phyloP scores from a whole-genome alignment of 2,888 invertebrate genomes.

The Craniophora ligustri region DNA sequence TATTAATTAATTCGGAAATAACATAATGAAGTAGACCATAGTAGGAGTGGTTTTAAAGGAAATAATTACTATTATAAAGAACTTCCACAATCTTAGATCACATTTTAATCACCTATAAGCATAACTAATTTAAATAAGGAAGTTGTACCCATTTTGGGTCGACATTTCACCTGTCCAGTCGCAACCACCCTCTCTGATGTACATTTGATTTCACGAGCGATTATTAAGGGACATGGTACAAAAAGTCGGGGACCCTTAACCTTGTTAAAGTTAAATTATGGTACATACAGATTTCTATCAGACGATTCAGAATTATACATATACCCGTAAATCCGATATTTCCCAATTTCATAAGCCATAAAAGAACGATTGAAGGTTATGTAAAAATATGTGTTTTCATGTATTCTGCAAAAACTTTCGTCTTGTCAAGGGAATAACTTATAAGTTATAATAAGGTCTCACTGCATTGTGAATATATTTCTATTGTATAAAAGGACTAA shows the following conservation, averaged over 20 bases:
- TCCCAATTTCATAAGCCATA: slow-evolving; percentile 5
- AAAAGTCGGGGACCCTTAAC: slow-evolving; percentile 55
- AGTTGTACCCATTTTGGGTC: slow-evolving; percentile 46
- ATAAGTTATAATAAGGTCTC: no score
- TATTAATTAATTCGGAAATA: slow-evolving; percentile 32
- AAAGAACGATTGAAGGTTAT: not conserved
- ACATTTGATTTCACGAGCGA: slow-evolving; percentile 72
- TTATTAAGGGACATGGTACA: slow-evolving; percentile 59
- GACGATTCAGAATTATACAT: slow-evolving; percentile 15
- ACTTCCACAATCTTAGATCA: slow-evolving; percentile 47
- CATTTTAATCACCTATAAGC: slow-evolving; percentile 47
- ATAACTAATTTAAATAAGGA: slow-evolving; percentile 55
- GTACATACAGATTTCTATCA: slow-evolving; percentile 40
- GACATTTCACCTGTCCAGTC: slow-evolving; percentile 55
- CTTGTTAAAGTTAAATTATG: slow-evolving; percentile 41
- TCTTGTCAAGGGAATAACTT: no score
- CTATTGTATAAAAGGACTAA: no score
- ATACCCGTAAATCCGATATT: slow-evolving; percentile 15
- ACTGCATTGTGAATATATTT: no score
- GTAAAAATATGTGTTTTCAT: no score
- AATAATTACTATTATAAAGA: slow-evolving; percentile 39
- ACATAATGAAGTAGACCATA: slow-evolving; percentile 24
- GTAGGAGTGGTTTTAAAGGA: slow-evolving; percentile 6
- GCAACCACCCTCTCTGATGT: slow-evolving; percentile 43
- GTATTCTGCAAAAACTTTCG: no score